Evolutionary conservation across 2,113 vertebrate genomes (phyloP).

Genomic region (Cacatua alba): DNA sequence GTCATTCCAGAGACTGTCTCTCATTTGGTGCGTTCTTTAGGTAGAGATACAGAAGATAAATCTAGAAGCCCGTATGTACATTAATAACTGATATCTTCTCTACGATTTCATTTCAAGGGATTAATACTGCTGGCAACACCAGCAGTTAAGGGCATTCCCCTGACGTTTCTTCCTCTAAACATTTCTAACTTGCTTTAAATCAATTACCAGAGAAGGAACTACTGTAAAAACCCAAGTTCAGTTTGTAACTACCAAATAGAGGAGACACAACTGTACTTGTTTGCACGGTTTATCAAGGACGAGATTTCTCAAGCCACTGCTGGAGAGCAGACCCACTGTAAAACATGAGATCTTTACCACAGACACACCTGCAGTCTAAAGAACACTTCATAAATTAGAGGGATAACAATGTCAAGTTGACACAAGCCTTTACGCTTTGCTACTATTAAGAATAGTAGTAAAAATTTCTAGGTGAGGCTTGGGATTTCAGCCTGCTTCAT

Average conservation of each 20-base stretch:
- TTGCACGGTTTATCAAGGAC: background rate
- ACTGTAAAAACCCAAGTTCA: background rate
- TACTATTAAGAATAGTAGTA: background rate
- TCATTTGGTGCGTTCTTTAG: background rate
- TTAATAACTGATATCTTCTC: background rate
- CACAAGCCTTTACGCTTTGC: background rate
- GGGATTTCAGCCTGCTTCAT: fast-evolving
- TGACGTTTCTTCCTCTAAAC: background rate
- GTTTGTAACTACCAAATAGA: background rate
- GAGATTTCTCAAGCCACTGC: background rate
- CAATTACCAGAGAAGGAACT: background rate
- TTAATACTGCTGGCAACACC: background rate
- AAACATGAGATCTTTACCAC: background rate
- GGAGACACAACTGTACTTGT: background rate
- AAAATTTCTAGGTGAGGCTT: background rate
- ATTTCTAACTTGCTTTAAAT: background rate
- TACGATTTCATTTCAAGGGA: background rate
- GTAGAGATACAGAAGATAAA: background rate
- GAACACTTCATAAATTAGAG: background rate
- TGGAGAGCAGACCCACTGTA: background rate
- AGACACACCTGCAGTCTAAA: background rate
- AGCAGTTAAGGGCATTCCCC: background rate
- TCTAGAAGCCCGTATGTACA: background rate
- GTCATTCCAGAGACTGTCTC: background rate
- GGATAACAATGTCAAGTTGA: background rate